Base-by-base conservation (phyloP, 2,113 vertebrate genomes). In the Accipiter virgatus region DNA sequence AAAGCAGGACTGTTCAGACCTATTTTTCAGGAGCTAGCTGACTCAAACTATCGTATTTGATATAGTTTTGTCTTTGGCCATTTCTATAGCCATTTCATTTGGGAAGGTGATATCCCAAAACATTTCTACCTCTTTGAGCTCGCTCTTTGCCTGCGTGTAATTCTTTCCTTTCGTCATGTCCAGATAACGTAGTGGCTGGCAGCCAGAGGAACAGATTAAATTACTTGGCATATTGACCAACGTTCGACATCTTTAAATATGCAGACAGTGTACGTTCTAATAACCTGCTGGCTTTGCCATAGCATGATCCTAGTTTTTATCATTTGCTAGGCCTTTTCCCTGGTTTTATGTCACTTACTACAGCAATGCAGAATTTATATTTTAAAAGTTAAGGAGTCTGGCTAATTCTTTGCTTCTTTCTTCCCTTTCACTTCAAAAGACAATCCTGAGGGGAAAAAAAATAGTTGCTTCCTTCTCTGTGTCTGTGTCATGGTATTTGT, bases 41-140 rank as follows among this genome's bases (percentile, higher is more conserved):
- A 31, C 26, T 78, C 10, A 43, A 36, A 70, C 8, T 5, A 25
- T 11, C 34, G 9, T 45, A 45, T 66, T 63, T 81, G 15, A 36
- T 62, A 42, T 2, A 78, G 11, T 4, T 31, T 2, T 15, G 11
- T 43, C n/a, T 90, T 48, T 47, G 2, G 0, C 3, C 5, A 20
- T 59, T 87, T 65, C 75, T 67, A 2, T 34, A 47, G 50, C 3
- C 8, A 18, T 88, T 81, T 78, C 22, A 42, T 58, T 61, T 71
- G 6, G 7, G 36, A 85, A 56, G 26, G 7, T 48, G 7, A 21
- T 72, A 80, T 16, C 6, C 29, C 13, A 50, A 70, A 93, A 32
- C 22, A 0, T n/a, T 80, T 73, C 27, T 73, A 48, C 11, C 8
- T 66, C 19, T 47, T 79, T 32, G 21, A 87, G 14, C 31, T 58